These are phyloP conservation scores for Mormyrops attenuatus DNA, from an alignment of 2,797 vertebrate species.

Conservation along the genomic window DNA sequence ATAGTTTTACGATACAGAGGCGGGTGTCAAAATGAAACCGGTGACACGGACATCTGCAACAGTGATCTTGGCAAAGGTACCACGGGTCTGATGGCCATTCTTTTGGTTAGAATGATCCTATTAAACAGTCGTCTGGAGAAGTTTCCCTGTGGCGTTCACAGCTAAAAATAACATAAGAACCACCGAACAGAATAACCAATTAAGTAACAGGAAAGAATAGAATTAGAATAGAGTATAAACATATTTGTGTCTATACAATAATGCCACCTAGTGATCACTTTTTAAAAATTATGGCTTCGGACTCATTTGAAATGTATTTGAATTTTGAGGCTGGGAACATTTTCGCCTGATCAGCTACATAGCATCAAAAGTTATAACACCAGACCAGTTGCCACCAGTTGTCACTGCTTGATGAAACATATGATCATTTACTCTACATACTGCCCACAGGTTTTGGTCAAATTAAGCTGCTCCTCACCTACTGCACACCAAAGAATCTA, in stretches of 20 bases:
- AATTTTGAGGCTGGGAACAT: not conserved
- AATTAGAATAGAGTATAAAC: not conserved
- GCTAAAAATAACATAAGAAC: conserved; percentile 2
- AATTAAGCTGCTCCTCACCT: not conserved
- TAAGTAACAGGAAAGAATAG: not conserved
- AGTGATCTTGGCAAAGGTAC: not conserved
- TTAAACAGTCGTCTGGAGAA: not conserved
- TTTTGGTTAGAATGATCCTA: not conserved
- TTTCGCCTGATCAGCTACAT: not conserved
- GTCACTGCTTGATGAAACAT: not conserved
- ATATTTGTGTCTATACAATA: not conserved
- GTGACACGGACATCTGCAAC: not conserved
- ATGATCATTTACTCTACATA: not conserved
- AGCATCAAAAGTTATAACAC: not conserved
- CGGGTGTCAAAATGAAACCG: not conserved
- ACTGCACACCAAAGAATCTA: not conserved
- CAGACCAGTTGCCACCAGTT: not conserved
- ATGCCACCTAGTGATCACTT: conserved; percentile 10
- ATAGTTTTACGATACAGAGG: not conserved
- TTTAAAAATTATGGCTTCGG: not conserved
- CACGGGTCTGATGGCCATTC: not conserved
- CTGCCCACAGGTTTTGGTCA: not conserved
- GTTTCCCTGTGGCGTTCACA: not conserved
- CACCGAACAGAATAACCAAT: not conserved
- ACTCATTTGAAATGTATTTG: not conserved